Conservation (phyloP, 2,113 vertebrate genomes). For the Oryzias woworae region DNA sequence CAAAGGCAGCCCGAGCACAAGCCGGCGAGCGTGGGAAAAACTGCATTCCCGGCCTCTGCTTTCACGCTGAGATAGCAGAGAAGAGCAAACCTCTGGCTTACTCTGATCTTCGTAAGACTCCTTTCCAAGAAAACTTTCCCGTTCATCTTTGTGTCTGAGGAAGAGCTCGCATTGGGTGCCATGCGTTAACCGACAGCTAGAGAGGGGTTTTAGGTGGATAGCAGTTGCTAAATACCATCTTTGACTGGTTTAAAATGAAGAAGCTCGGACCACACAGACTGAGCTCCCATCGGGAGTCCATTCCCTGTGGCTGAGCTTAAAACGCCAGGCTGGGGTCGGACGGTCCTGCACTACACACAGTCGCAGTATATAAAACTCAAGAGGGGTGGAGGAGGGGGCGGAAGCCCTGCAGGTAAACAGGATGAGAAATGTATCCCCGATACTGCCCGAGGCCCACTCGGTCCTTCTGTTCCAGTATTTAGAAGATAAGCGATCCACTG, state of each 20-base stretch:
- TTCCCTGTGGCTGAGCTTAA: constrained; percentile 51
- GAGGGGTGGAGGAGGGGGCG: constrained; percentile 10
- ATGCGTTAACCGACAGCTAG: constrained; percentile 63
- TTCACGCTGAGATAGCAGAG: constrained; percentile 51
- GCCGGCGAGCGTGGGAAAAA: constrained; percentile 65
- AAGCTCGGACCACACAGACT: constrained; percentile 52
- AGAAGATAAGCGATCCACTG: constrained; percentile 78
- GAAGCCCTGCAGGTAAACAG: constrained; percentile 67
- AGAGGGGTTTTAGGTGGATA: constrained; percentile 57
- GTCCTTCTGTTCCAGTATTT: constrained; percentile 76
- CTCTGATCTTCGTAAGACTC: constrained; percentile 50
- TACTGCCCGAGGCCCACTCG: constrained; percentile 67
- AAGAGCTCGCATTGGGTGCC: constrained; percentile 43
- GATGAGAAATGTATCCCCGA: constrained; percentile 58
- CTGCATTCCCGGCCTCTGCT: constrained; percentile 47
- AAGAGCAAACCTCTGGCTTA: constrained; percentile 45
- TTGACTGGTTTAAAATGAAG: constrained; percentile 56
- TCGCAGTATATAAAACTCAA: constrained; percentile 54
- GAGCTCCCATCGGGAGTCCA: constrained; percentile 46
- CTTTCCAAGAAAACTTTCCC: constrained; percentile 48
- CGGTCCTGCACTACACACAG: constrained; percentile 52
- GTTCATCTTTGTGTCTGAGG: constrained; percentile 37
- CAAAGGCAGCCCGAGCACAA: constrained; percentile 46
- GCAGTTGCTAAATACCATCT: constrained; percentile 49
- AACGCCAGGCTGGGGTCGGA: constrained; percentile 64